Base-by-base conservation (phyloP, 1,140 invertebrate genomes). In the Heliconius hewitsoni region DNA sequence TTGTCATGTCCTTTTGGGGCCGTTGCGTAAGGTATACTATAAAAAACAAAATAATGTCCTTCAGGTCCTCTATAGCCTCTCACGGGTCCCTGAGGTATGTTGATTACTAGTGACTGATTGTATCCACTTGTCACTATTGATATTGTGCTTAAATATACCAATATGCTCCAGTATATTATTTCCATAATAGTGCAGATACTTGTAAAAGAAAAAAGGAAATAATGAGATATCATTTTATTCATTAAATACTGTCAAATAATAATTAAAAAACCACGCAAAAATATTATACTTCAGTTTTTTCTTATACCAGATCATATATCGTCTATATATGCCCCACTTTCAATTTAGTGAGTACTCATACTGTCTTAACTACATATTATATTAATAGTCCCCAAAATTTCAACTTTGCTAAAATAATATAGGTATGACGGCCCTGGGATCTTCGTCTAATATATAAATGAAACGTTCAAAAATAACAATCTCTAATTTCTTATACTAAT, bases 21-120 rank as follows among this genome's bases (percentile, higher is more conserved):
- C 11, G 83, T 87, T n/a, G 86, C 88, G 60, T 88, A 89, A n/a
- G 85, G 87, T 71, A 89, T 89, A 34, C 82, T 78, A 66, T 82
- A 84, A 73, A 88, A 89, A 13, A n/a, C 80, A 79, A 80, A 89
- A 16, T 82, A 50, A 46, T 84, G 70, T 30, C 80, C 79, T 11
- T 82, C 79, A 9, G 75, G 50, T n/a, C 81, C 76, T 73, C 72
- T 83, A 77, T 87, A 87, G 2, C 88, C 88, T 27, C 81, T 78
- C 11, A 89, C 77, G 1, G 83, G 78, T 1, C 88, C 88, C 60
- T 87, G 85, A 34, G 78, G 18, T 9, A 77, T 84, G 3, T 50
- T 76, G 34, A 88, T 82, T 70, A 83, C 23, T 18, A 78, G 70
- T 13, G 71, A 83, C 5, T 75, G 72, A 11, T 37, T 27, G 60